Conservation (phyloP, 1,140 invertebrate genomes). For the Halictus rubicundus region DNA sequence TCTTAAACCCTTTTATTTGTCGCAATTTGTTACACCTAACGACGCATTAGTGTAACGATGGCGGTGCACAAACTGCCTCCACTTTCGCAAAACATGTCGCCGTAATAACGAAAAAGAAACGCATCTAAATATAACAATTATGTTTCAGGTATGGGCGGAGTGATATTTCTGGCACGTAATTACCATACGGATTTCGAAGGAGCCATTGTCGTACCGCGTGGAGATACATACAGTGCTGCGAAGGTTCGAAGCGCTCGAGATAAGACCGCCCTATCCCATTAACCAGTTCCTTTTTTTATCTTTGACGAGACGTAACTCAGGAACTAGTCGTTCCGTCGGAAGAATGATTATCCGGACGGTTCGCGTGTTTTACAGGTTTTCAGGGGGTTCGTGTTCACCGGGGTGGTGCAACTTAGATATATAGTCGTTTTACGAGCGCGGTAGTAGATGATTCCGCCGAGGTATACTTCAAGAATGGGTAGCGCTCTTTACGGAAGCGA, state of each 20-base stretch:
- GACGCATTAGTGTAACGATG: too few species aligned
- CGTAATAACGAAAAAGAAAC: too few species aligned
- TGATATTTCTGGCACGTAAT: conserved; percentile 12
- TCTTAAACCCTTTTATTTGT: too few species aligned
- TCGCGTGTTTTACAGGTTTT: conserved; percentile 68
- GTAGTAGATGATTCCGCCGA: conserved; percentile 41
- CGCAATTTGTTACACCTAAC: too few species aligned
- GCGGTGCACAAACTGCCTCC: too few species aligned
- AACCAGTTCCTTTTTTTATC: conserved; percentile 56
- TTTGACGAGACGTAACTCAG: conserved; percentile 55
- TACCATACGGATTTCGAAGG: conserved; percentile 24
- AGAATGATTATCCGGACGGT: conserved; percentile 59
- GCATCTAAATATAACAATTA: too few species aligned
- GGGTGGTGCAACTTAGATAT: conserved; percentile 47
- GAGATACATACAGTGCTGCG: conserved; percentile 14
- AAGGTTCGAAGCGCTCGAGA: conserved; percentile 30
- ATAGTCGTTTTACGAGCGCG: conserved; percentile 56
- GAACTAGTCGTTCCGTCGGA: conserved; percentile 58
- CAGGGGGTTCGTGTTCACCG: conserved; percentile 53
- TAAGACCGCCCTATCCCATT: conserved; percentile 52
- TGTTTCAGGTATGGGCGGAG: too few species aligned
- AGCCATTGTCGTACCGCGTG: not conserved
- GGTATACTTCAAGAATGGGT: conserved; percentile 42
- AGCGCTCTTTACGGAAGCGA: conserved; percentile 50
- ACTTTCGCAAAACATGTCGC: too few species aligned